Percentiles rank a stretch among this genome's conserved stretches.
Evolutionary conservation across 53 echinoderm and acorn worm species (phyloP).

Genomic region (Stichopus horrens): DNA sequence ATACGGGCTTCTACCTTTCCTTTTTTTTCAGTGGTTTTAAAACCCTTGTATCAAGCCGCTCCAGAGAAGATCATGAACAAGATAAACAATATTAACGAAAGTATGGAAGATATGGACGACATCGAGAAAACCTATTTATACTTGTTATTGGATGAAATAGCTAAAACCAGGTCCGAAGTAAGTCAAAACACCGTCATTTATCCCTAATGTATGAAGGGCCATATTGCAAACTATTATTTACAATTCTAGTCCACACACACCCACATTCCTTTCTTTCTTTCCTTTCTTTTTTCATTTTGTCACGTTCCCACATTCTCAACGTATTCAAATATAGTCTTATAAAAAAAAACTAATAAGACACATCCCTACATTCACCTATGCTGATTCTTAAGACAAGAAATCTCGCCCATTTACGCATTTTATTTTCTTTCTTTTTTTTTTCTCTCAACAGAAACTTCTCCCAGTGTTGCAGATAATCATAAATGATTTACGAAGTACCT

Average conservation of each 20-base stretch:
- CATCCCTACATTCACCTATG: too few species aligned
- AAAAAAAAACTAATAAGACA: too few species aligned
- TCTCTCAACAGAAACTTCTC: slow-evolving; percentile 13
- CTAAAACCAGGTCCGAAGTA: slow-evolving; percentile 73
- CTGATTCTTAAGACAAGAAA: too few species aligned
- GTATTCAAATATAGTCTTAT: not conserved
- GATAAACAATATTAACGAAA: slow-evolving; percentile 53
- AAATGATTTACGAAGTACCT: slow-evolving; percentile 19
- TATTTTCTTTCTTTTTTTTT: not conserved
- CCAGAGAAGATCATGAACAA: slow-evolving; percentile 66
- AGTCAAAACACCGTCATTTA: slow-evolving; percentile 4
- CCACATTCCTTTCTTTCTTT: not conserved
- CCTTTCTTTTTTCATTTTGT: not conserved
- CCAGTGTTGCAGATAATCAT: slow-evolving; percentile 6
- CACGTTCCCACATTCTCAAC: not conserved
- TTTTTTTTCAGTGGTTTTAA: slow-evolving; percentile 65
- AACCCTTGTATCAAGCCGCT: slow-evolving; percentile 61
- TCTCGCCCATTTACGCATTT: too few species aligned
- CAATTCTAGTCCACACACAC: not conserved
- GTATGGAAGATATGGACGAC: slow-evolving; percentile 67
- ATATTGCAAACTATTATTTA: not conserved
- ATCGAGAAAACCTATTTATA: slow-evolving; percentile 67
- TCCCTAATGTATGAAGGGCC: too few species aligned
- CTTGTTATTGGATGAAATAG: slow-evolving; percentile 74
- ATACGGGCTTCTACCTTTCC: not conserved